Conservation (phyloP, 1,140 invertebrate genomes). For the Cydia amplana region DNA sequence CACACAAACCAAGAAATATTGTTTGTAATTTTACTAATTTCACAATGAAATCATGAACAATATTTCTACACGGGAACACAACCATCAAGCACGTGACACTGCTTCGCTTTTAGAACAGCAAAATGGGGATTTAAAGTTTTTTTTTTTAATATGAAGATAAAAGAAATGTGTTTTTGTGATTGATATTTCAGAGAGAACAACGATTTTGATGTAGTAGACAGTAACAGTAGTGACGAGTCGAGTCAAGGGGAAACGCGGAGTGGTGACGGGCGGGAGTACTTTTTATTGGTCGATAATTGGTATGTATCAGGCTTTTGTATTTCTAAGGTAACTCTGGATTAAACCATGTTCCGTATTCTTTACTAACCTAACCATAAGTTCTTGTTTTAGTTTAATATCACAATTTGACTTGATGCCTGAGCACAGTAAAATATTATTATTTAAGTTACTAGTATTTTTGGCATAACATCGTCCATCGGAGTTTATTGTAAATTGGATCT, state of each 20-base stretch:
- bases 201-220: conserved; percentile 63
- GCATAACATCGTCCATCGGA: not conserved
- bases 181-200: conserved; percentile 66
- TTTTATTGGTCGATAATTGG: conserved; percentile 62
- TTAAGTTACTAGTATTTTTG: not conserved
- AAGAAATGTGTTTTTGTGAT: conserved; percentile 46
- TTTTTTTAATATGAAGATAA: conserved; percentile 37
- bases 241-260: conserved; percentile 44
- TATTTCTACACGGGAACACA: conserved; percentile 27
- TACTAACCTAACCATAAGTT: conserved; percentile 22
- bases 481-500: not conserved
- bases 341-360: not conserved
- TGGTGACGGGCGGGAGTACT: conserved; percentile 61
- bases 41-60: conserved; percentile 9
- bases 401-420: conserved; percentile 14
- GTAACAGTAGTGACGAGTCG: conserved; percentile 67
- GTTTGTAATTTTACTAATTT: conserved; percentile 2
- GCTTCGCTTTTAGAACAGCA: conserved; percentile 26
- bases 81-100: conserved; percentile 23
- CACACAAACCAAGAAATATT: not conserved
- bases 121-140: conserved; percentile 16
- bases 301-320: conserved; percentile 57
- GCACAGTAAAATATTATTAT: not conserved
- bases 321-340: conserved; percentile 20
- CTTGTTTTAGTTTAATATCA: conserved; percentile 18